Conservation (phyloP, 2,113 vertebrate species). For the zebrafish (Danio rerio) region GRCz12tu NC_133200.1:12255001-12255500, state of each 20-base stretch:
- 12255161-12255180: neutral
- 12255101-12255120: too few relatives aligned
- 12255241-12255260: neutral
- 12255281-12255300: conserved; percentile 41
- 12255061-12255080: too few relatives aligned
- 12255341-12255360: neutral
- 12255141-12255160: conserved; percentile 17
- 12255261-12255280: conserved; percentile 4
- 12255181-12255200: conserved; percentile 1
- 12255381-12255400: neutral
- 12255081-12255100: too few relatives aligned
- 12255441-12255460: too few relatives aligned
- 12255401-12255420: neutral
- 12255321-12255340: neutral
- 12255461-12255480: too few relatives aligned
- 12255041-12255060: too few relatives aligned
- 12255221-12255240: neutral
- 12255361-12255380: neutral
- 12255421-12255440: neutral
- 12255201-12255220: neutral
- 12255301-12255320: conserved; percentile 11
- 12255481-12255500: too few relatives aligned
- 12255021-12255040: too few relatives aligned
- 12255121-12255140: neutral
- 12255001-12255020: too few relatives aligned